Conservation (phyloP, 2,113 vertebrate genomes). For the Capreolus pygargus region DNA sequence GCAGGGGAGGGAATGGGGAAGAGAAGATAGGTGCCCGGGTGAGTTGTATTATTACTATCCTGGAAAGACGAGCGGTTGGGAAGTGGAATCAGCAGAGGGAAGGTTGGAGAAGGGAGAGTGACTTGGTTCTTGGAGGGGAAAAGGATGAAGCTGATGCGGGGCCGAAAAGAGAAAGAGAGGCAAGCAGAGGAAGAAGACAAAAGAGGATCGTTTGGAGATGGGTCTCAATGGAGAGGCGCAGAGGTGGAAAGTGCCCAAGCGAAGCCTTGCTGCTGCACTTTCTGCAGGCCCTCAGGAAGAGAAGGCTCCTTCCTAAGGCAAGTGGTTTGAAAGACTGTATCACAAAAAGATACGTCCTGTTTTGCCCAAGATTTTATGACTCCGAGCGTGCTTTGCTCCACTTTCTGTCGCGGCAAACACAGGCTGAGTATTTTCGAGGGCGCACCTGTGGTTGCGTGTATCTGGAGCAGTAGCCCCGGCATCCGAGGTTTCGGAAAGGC, state of each 20-base stretch:
- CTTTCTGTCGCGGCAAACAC: neutral
- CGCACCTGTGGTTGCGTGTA: neutral
- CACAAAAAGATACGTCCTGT: neutral
- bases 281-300: neutral
- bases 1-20: neutral
- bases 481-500: neutral
- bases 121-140: neutral
- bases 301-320: neutral
- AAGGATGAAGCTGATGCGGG: neutral
- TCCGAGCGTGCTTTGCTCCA: neutral
- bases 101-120: neutral
- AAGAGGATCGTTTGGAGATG: neutral
- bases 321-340: neutral
- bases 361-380: neutral
- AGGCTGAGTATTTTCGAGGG: neutral
- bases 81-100: neutral
- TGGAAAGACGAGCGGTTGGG: neutral
- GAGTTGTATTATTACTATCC: no score
- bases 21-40: neutral
- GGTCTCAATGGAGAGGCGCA: neutral
- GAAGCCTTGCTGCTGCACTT: no score
- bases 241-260: neutral
- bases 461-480: no score
- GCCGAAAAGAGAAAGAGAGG: neutral
- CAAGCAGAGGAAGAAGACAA: neutral